Base-by-base conservation (phyloP, 1,140 invertebrate genomes). In the Palaemon carinicauda region DNA sequence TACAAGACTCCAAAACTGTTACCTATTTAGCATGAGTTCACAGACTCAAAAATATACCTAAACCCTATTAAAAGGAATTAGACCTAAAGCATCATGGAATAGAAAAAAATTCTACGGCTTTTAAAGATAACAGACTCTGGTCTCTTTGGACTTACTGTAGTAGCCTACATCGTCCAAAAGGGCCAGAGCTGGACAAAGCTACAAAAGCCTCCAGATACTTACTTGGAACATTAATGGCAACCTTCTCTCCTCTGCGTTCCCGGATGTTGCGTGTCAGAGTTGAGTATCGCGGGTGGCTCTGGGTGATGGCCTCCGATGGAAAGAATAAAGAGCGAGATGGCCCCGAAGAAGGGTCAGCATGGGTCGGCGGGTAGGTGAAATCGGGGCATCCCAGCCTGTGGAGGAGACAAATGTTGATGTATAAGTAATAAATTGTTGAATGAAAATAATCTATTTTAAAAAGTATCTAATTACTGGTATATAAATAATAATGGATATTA, bases 191-290 rank as follows among this genome's bases (percentile, higher is more conserved):
- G n/a, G n/a, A n/a, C n/a, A n/a, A n/a, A n/a, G n/a, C n/a, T n/a
- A n/a, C n/a, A n/a, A n/a, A n/a, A n/a, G n/a, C n/a, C n/a, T 9
- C 41, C 41, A 73, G 53, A 41, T 9, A 83, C 88, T 89, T 65
- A 89, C 88, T 95, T 91, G 98, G 98, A 91, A 99, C 93, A 92
- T 99, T 98, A 81, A 99, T 99, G 54, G 95, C 95, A 9, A 99
- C 97, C 93, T 99, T 99, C 92, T 97, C 95, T 69, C 97, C 96
- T 82, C 98, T 93, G 90, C 99, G 93, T 90, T 95, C 91, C 80
- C 98, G 93, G 85, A 99, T 99, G 92, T 99, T 99, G 89, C 95
- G 93, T 0, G 98, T 97, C 60, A 99, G 93, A 10, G 97, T 99
- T 91, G 96, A 96, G 91, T 99, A 99, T 88, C 98, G 93, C 31